Percentiles rank a stretch among this genome's conserved stretches.
phyloP scores from a whole-genome alignment of 1,140 invertebrate species.

The Neodiprion lecontei region DNA sequence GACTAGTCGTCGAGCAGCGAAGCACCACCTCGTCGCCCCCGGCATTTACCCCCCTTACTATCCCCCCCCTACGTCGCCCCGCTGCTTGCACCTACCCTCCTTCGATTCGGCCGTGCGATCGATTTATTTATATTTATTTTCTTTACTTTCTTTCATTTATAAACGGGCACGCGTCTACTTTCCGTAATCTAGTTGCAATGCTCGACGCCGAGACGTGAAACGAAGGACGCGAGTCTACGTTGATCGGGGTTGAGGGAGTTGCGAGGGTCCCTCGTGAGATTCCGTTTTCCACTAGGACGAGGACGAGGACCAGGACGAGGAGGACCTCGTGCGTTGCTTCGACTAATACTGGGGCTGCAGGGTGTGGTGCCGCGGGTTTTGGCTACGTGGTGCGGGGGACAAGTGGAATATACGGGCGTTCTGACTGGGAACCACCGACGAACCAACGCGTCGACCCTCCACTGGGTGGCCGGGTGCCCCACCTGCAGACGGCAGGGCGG shows the following conservation, averaged over 20 bases:
- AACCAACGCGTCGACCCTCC: neutral
- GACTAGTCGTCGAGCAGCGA: neutral
- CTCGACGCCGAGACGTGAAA: no score
- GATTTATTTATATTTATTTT: neutral
- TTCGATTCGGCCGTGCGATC: no score
- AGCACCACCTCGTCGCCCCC: neutral
- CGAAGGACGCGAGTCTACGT: neutral
- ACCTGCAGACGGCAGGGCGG: neutral
- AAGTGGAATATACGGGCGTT: slow-evolving; percentile 1
- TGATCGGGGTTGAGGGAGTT: neutral
- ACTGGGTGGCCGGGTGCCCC: neutral
- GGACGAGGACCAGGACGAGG: no score
- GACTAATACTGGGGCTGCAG: neutral
- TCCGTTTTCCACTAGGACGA: neutral
- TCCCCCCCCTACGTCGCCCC: no score
- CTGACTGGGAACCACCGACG: slow-evolving; percentile 1
- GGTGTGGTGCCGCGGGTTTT: neutral
- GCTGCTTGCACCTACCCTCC: no score
- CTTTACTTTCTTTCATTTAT: neutral
- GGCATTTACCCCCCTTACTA: neutral
- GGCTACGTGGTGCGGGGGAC: neutral
- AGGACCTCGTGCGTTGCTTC: neutral
- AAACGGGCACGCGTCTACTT: neutral
- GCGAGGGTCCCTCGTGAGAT: neutral
- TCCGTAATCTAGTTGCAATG: neutral